Percentiles rank a stretch among this genome's conserved stretches.
phyloP scores from a whole-genome alignment of 2,888 invertebrate genomes.

The Branchellion lobata region DNA sequence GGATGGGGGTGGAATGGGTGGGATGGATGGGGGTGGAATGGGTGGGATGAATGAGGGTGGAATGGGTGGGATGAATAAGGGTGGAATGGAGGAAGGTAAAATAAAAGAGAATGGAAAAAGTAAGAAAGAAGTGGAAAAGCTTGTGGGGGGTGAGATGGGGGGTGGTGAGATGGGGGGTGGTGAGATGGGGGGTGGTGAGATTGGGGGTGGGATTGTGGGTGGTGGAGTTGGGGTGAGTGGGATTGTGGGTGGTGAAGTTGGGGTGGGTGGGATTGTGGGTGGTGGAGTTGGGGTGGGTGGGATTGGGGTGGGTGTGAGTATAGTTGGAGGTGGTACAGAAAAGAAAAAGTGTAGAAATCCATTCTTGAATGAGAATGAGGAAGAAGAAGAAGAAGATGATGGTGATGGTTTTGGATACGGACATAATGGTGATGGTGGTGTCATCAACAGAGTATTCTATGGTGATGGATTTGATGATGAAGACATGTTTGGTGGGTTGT shows the following conservation, averaged over 20 bases:
- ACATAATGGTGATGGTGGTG: no score
- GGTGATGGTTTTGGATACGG: no score
- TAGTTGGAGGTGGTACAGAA: not conserved
- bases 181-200: no score
- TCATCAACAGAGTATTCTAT: no score
- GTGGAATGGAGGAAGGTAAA: not conserved
- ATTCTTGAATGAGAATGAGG: no score
- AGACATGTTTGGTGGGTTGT: no score
- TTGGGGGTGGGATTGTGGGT: not conserved
- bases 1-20: no score
- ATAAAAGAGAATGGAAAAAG: not conserved
- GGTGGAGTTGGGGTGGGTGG: not conserved
- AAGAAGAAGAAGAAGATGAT: no score
- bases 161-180: no score
- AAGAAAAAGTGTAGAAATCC: no score
- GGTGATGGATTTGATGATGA: no score
- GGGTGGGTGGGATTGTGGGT: not conserved
- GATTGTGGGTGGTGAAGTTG: not conserved
- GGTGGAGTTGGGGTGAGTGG: not conserved
- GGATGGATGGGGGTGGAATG: no score
- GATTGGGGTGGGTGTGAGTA: not conserved
- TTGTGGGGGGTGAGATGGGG: not conserved
- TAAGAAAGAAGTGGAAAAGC: not conserved
- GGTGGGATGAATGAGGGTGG: not conserved
- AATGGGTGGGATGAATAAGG: not conserved